These are phyloP conservation scores for Hirudo medicinalis DNA, from an alignment of 1,140 invertebrate genomes.

Conservation along the genomic window DNA sequence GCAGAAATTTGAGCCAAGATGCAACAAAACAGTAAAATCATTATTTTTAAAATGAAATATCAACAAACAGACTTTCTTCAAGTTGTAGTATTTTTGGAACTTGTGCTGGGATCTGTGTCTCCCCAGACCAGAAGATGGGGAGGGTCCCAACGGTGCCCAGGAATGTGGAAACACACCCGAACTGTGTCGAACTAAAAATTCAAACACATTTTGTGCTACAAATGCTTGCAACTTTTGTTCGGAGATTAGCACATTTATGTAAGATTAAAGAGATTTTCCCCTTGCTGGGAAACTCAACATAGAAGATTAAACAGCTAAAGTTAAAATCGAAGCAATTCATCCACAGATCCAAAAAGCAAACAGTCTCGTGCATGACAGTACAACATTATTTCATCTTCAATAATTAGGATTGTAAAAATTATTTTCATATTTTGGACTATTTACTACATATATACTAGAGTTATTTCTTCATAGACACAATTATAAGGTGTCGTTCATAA, in stretches of 20 bases:
- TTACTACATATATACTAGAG: too few species aligned
- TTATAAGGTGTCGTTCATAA: too few species aligned
- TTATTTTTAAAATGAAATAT: too few species aligned
- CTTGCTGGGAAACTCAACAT: not conserved
- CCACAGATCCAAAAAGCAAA: not conserved
- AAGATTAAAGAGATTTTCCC: not conserved
- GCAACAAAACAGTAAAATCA: not conserved
- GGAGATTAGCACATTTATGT: not conserved
- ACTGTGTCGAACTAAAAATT: constrained; percentile 9
- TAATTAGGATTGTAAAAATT: too few species aligned
- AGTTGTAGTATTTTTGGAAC: not conserved
- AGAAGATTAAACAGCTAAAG: not conserved
- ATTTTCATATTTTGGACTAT: too few species aligned
- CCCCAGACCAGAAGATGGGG: not conserved
- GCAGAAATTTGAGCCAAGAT: not conserved
- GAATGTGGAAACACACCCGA: constrained; percentile 8
- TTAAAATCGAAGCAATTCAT: constrained; percentile 4
- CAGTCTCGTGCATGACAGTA: not conserved
- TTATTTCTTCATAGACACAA: too few species aligned
- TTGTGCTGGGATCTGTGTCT: constrained; percentile 4
- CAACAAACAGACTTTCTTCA: too few species aligned
- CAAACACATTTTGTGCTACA: not conserved
- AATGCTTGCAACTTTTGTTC: not conserved
- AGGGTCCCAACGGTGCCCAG: constrained; percentile 4
- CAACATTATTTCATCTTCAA: too few species aligned